Percentiles rank a stretch among this genome's conserved stretches.
These are phyloP conservation scores for Ondatra zibethicus DNA, from an alignment of 2,113 vertebrate species.

Conservation along the genomic window DNA sequence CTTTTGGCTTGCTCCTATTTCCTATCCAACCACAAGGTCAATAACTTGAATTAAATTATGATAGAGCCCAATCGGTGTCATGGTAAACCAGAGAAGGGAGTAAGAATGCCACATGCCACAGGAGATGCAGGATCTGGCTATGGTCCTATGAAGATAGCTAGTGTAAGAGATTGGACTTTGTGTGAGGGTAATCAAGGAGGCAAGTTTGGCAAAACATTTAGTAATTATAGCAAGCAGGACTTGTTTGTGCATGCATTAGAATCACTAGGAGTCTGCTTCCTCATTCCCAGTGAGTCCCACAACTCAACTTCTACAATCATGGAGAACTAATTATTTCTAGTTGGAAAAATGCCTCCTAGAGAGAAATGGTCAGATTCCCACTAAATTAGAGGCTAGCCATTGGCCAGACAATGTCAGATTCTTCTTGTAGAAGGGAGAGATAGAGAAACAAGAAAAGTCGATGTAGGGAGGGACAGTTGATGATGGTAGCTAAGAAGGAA, in stretches of 20 bases:
- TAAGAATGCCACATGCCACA: background rate
- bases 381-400: background rate
- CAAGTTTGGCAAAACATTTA: background rate
- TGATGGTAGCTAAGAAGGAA: background rate
- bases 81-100: background rate
- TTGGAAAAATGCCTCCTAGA: background rate
- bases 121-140: background rate
- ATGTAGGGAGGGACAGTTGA: background rate
- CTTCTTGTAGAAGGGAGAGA: background rate
- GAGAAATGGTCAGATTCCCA: background rate
- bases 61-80: background rate
- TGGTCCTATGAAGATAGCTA: too few species aligned
- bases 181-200: background rate
- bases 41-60: background rate
- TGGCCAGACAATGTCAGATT: background rate
- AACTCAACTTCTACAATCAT: background rate
- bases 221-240: background rate
- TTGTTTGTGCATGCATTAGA: background rate
- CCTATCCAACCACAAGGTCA: background rate
- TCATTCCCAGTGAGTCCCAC: background rate
- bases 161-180: background rate
- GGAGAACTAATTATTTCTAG: background rate
- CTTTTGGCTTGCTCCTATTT: background rate
- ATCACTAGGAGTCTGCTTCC: background rate
- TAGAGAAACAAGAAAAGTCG: background rate